phyloP scores from a whole-genome alignment of 2,888 invertebrate genomes.

The Metacarcinus magister region DNA sequence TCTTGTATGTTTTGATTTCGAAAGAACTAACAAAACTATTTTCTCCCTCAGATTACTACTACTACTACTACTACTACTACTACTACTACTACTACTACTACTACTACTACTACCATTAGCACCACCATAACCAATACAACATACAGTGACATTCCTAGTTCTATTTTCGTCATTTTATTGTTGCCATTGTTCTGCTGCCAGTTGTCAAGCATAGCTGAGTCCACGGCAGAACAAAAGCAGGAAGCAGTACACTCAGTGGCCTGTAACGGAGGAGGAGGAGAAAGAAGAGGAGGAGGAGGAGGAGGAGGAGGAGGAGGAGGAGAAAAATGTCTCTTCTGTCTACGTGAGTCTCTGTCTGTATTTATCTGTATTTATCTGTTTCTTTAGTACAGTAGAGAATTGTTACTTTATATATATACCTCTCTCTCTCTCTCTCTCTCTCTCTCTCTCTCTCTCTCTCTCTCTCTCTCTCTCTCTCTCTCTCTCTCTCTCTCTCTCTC shows the following conservation, averaged over 20 bases:
- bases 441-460: background rate
- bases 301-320: slow-evolving; percentile 21
- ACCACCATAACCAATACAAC: background rate
- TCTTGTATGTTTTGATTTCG: no score
- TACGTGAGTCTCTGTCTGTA: no score
- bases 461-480: background rate
- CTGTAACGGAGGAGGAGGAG: background rate
- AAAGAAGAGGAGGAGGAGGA: background rate
- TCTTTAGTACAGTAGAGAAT: no score
- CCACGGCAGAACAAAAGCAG: background rate
- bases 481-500: background rate
- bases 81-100: slow-evolving; percentile 7
- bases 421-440: background rate
- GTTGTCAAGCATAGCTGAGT: background rate
- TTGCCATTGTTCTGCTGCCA: background rate
- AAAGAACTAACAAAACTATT: background rate
- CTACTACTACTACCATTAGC: slow-evolving; percentile 54
- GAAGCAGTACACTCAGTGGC: background rate
- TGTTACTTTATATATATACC: no score
- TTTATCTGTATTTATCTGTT: no score
- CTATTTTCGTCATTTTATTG: background rate
- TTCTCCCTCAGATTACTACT: background rate
- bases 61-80: slow-evolving; percentile 55
- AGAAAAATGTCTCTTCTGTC: background rate
- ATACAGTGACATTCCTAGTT: background rate